Conservation (phyloP, 1,140 invertebrate genomes). For the Parasteatoda tepidariorum region DNA sequence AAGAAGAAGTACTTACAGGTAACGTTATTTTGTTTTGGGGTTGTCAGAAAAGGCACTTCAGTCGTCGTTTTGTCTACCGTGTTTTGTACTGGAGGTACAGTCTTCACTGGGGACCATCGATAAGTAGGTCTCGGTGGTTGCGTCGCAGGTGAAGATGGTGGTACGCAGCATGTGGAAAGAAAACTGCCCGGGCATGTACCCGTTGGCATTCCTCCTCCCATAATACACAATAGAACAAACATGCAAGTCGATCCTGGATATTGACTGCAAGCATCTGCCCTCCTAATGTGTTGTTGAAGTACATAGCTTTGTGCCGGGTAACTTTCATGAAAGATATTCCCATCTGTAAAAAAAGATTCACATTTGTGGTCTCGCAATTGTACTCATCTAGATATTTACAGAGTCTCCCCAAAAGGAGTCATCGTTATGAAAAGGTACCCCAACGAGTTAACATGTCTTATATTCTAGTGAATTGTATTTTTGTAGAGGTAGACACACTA, state of each 20-base stretch:
- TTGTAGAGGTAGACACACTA: too few species aligned
- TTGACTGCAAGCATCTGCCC: conserved; percentile 3
- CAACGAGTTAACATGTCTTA: too few species aligned
- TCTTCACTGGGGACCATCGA: not conserved
- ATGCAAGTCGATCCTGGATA: conserved; percentile 43
- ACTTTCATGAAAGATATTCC: not conserved
- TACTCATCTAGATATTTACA: not conserved
- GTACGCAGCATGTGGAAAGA: conserved; percentile 20
- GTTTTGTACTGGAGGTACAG: not conserved
- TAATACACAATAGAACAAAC: conserved; percentile 50
- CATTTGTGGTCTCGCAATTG: not conserved
- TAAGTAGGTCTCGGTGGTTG: not conserved
- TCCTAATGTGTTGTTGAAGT: not conserved
- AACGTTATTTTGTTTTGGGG: not conserved
- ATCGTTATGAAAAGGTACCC: not conserved
- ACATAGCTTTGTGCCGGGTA: not conserved
- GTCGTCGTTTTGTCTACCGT: not conserved
- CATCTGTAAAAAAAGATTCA: not conserved
- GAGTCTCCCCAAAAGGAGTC: not conserved
- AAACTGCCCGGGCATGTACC: conserved; percentile 31
- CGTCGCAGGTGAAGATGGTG: not conserved
- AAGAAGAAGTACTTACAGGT: too few species aligned
- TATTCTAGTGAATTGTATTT: too few species aligned
- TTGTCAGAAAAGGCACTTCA: not conserved
- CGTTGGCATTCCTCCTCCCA: conserved; percentile 40